phyloP scores from a whole-genome alignment of 2,888 invertebrate species.

The Eucera pruinosa region DNA sequence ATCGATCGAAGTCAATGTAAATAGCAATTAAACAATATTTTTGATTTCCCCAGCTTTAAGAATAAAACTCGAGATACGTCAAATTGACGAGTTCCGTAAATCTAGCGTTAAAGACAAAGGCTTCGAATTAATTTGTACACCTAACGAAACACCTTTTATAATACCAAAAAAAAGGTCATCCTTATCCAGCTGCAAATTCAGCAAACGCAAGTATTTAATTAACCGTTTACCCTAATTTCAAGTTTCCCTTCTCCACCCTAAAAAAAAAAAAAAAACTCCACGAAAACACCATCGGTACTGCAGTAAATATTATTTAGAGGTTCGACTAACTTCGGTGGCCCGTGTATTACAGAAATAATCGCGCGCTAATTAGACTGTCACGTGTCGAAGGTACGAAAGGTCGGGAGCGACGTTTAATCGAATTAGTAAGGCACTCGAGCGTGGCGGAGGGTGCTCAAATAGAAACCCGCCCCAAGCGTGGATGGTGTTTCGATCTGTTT shows the following conservation, averaged over 20 bases:
- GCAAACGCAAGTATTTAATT: no score
- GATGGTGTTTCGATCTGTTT: constrained; percentile 70
- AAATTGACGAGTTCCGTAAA: no score
- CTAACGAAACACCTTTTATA: no score
- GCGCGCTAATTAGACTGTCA: constrained; percentile 64
- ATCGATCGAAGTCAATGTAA: no score
- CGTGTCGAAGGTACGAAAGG: constrained; percentile 55
- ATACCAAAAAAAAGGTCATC: neutral
- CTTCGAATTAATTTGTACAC: no score
- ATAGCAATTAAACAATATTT: no score
- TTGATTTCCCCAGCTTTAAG: no score
- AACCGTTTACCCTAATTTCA: no score
- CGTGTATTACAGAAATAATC: constrained; percentile 59
- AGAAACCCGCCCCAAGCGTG: constrained; percentile 62
- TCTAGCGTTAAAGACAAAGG: no score
- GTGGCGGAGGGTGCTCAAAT: constrained; percentile 62
- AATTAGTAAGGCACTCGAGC: constrained; percentile 70
- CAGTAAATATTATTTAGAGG: constrained; percentile 5
- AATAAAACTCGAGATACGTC: no score
- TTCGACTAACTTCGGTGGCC: neutral
- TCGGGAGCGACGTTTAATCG: constrained; percentile 65
- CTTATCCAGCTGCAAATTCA: no score
- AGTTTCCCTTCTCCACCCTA: neutral
- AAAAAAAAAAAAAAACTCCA: neutral
- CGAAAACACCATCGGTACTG: neutral